Evolutionary conservation across 2,888 invertebrate species (phyloP), one percentile per base, ranked within the genome.

Genomic region (Tholera decimalis): DNA sequence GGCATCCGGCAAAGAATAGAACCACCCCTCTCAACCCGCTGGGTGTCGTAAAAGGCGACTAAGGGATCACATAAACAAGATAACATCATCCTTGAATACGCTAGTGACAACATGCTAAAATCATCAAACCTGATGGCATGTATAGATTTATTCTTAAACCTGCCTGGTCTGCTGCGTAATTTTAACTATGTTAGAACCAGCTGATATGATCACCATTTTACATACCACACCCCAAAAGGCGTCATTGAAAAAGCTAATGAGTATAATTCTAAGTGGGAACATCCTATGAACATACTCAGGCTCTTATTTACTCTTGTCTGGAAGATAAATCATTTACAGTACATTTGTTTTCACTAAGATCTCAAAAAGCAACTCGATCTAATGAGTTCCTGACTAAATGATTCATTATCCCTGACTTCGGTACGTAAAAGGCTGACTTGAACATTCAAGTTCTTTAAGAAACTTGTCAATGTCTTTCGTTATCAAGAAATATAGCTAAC

Each of bases 21-120:
- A 30, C 57, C 62, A 73, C 58, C 61, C 64, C 33, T 49, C 3
- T 55, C 41, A 18, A 43, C 43, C 46, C 57, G 1, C 24, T 28
- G 51, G 62, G 60, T 74, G 67, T 77, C 71, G 65, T 64, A 73
- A 59, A 44, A 71, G 64, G 59, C 74, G 62, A 73, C 70, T 64
- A 65, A 77, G 67, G 64, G 61, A 56, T 9, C 11, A 1, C 15
- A 0, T 3, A 24, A 20, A 39, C 44, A 53, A 22, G 51, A 47
- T 18, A 60, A 20, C 24, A 73, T 20, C 54, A 41, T 20, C 37
- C 11, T 43, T 8, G 11, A 18, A 1, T 0, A n/a, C 6, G n/a
- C 41, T n/a, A 20, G 18, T 5, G 3, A 51, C 15, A 28, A 39
- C 13, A 0, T 22, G 35, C 37, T 49, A 6, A 50, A 2, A 55